A percentile compares a stretch with the other conserved stretches of the same genome.
Conservation (phyloP, 1,140 invertebrate genomes). For the Euura saliciscinereae region DNA sequence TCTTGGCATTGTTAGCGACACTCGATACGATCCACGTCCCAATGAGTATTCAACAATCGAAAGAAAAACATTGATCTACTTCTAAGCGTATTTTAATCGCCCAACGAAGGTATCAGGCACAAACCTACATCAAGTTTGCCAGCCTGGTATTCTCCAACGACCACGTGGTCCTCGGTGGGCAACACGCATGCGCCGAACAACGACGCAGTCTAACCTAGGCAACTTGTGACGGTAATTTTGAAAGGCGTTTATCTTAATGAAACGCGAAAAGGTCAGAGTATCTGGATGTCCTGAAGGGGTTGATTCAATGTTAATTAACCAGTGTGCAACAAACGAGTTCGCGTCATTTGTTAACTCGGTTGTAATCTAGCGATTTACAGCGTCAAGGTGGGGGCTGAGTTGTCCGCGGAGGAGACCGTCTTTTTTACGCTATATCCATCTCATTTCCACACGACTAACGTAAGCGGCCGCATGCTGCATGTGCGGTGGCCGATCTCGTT, state of each 20-base stretch:
- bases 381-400: not conserved
- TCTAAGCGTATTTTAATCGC: not conserved
- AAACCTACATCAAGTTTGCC: not conserved
- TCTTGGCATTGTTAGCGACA: not conserved
- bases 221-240: not conserved
- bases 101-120: not conserved
- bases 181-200: slow-evolving; percentile 43
- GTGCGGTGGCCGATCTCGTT: slow-evolving; percentile 1
- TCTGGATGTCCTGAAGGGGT: not conserved
- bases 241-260: slow-evolving; percentile 12
- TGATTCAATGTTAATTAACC: slow-evolving; percentile 11
- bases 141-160: not conserved
- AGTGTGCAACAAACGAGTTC: not conserved
- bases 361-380: not conserved
- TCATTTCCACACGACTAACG: slow-evolving; percentile 5
- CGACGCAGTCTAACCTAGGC: slow-evolving; percentile 33
- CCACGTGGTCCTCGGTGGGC: not conserved
- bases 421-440: not conserved
- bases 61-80: not conserved
- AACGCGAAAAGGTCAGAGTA: slow-evolving; percentile 16
- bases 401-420: not conserved
- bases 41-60: not conserved
- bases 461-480: slow-evolving; percentile 3
- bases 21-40: not conserved
- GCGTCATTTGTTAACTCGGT: slow-evolving; percentile 8